Percentiles rank a stretch among this genome's conserved stretches.
These are phyloP conservation scores for Charina bottae DNA, from an alignment of 2,113 vertebrate genomes.

Conservation along the genomic window DNA sequence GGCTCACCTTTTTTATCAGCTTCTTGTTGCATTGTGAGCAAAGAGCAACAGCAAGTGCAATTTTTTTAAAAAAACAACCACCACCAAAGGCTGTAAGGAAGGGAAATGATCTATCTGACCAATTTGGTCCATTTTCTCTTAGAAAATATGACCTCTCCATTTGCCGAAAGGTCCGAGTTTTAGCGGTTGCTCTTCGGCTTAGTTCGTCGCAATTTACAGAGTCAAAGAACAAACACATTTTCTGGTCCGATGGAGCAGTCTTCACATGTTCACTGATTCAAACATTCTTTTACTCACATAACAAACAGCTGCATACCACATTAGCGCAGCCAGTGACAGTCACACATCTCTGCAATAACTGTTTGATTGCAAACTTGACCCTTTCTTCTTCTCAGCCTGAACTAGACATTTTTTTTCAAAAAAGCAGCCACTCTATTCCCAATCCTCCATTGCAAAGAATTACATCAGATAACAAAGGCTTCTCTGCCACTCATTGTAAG, in stretches of 20 bases:
- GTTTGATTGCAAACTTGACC: slow-evolving; percentile 85
- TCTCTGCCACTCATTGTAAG: slow-evolving; percentile 82
- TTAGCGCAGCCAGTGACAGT: slow-evolving; percentile 80
- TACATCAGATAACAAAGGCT: slow-evolving; percentile 87
- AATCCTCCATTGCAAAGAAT: slow-evolving; percentile 82
- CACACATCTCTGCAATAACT: slow-evolving; percentile 81
- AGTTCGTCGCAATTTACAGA: slow-evolving; percentile 80
- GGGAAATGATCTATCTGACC: slow-evolving; percentile 70
- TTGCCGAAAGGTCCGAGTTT: slow-evolving; percentile 77
- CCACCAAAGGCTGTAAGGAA: slow-evolving; percentile 56
- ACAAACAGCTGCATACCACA: slow-evolving; percentile 84
- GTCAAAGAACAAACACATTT: slow-evolving; percentile 83
- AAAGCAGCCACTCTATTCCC: slow-evolving; percentile 76
- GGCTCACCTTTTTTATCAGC: slow-evolving; percentile 55
- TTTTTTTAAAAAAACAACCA: slow-evolving; percentile 44
- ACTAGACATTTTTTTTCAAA: slow-evolving; percentile 74
- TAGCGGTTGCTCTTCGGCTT: slow-evolving; percentile 77
- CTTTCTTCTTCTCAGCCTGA: slow-evolving; percentile 78
- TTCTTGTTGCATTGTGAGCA: slow-evolving; percentile 42
- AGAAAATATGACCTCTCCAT: slow-evolving; percentile 77
- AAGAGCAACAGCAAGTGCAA: slow-evolving; percentile 17
- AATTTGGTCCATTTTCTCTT: slow-evolving; percentile 70
- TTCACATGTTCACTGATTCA: slow-evolving; percentile 85
- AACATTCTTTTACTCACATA: slow-evolving; percentile 84
- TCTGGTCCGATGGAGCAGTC: slow-evolving; percentile 83